These are phyloP conservation scores for Istiophorus platypterus DNA, from an alignment of 2,113 vertebrate genomes.

Conservation along the genomic window DNA sequence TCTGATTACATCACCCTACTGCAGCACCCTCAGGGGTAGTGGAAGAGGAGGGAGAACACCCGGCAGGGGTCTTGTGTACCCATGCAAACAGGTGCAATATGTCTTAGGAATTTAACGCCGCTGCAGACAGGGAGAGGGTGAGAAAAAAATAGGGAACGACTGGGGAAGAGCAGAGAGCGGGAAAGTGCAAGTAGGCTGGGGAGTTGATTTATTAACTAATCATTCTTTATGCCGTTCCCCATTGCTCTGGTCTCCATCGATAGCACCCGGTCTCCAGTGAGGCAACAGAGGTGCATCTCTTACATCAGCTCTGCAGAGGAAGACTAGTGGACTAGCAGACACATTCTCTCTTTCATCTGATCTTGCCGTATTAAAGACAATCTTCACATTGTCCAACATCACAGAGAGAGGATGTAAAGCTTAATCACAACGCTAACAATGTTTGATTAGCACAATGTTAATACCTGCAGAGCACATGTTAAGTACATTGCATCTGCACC, in stretches of 20 bases:
- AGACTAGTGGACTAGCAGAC: constrained; percentile 54
- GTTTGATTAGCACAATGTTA: constrained; percentile 72
- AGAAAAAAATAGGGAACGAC: constrained; percentile 45
- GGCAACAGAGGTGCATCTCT: constrained; percentile 81
- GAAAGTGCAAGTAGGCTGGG: constrained; percentile 60
- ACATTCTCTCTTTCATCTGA: constrained; percentile 71
- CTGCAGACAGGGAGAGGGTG: constrained; percentile 53
- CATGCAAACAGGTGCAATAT: constrained; percentile 86
- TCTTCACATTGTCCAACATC: constrained; percentile 70
- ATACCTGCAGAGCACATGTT: constrained; percentile 71
- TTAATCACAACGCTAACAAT: constrained; percentile 63
- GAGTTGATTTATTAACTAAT: constrained; percentile 85
- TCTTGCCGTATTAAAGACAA: constrained; percentile 58
- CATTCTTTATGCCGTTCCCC: constrained; percentile 80
- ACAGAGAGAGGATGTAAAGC: constrained; percentile 65
- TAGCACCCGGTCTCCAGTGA: constrained; percentile 77
- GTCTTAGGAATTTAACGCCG: constrained; percentile 76
- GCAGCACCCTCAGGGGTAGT: constrained; percentile 78
- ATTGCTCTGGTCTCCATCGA: constrained; percentile 81
- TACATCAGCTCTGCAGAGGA: constrained; percentile 77
- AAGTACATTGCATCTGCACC: constrained; percentile 41
- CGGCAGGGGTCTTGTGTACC: constrained; percentile 80
- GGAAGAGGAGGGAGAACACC: constrained; percentile 75
- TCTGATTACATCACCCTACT: constrained; percentile 86
- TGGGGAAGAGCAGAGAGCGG: constrained; percentile 53